phyloP scores from a whole-genome alignment of 1,140 invertebrate genomes.

The Pissodes strobi region DNA sequence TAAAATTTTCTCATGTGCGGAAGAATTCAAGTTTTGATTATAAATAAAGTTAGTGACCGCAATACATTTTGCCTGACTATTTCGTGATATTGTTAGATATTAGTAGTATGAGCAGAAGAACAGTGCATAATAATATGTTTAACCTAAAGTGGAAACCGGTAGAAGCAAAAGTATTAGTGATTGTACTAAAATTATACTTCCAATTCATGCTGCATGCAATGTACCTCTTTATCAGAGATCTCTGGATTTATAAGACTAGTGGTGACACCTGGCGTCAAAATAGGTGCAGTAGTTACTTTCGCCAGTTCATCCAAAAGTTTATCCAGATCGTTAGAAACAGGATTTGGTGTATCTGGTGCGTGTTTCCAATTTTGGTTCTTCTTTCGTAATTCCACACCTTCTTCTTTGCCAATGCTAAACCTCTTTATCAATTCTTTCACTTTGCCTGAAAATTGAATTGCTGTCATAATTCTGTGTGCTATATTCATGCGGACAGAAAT shows the following conservation, averaged over 20 bases:
- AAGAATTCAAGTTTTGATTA: too few relatives aligned
- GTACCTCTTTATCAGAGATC: slow-evolving; percentile 46
- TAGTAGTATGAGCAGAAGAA: too few relatives aligned
- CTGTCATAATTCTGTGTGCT: too few relatives aligned
- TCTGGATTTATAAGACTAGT: slow-evolving; percentile 44
- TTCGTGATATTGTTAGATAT: too few relatives aligned
- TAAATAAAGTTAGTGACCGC: too few relatives aligned
- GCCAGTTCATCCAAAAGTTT: slow-evolving; percentile 49
- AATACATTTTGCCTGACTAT: too few relatives aligned
- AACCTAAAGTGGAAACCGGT: not conserved
- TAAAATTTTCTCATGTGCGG: too few relatives aligned
- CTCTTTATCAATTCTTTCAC: slow-evolving; percentile 49
- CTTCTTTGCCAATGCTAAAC: slow-evolving; percentile 37
- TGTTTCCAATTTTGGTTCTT: slow-evolving; percentile 6
- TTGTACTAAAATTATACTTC: not conserved
- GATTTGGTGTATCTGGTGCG: not conserved
- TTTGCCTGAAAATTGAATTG: too few relatives aligned
- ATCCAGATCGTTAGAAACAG: slow-evolving; percentile 47
- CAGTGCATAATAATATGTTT: too few relatives aligned
- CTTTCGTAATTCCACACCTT: slow-evolving; percentile 30
- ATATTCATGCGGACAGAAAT: too few relatives aligned
- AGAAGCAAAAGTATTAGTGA: not conserved
- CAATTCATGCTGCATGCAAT: not conserved
- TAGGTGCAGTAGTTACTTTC: slow-evolving; percentile 51
- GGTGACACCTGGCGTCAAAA: slow-evolving; percentile 48